Conservation (phyloP, 23 tunicate genomes). For the Trididemnum clinides region DNA sequence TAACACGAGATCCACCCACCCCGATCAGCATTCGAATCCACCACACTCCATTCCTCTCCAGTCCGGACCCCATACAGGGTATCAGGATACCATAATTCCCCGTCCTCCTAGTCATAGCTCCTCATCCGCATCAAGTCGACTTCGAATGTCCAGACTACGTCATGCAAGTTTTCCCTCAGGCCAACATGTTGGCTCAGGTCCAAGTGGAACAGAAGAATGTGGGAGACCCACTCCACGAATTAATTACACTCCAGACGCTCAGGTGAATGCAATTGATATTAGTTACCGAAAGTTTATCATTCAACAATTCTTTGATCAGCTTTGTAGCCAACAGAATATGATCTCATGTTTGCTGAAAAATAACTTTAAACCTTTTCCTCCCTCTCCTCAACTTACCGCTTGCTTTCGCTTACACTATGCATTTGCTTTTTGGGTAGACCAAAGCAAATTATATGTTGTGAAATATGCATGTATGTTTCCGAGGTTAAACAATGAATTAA, state of each 20-base stretch:
- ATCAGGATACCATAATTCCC: slow-evolving; percentile 12
- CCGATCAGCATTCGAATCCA: not conserved
- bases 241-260: slow-evolving; percentile 39
- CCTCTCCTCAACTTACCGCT: no score
- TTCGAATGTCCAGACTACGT: slow-evolving; percentile 25
- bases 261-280: slow-evolving; percentile 9
- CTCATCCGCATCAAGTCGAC: slow-evolving; percentile 9
- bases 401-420: no score
- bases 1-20: not conserved
- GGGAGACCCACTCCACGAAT: not conserved
- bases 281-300: no score
- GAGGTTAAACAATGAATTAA: no score
- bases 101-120: slow-evolving; percentile 36
- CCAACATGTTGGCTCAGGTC: not conserved
- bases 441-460: no score
- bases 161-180: not conserved
- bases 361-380: no score
- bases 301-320: no score
- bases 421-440: no score
- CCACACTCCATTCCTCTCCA: not conserved
- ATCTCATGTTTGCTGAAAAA: no score
- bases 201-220: not conserved
- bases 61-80: no score
- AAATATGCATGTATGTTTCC: no score
- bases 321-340: no score